Evolutionary conservation across 2,797 vertebrate species (phyloP).

Genomic region (Halcyon chelicuti): DNA sequence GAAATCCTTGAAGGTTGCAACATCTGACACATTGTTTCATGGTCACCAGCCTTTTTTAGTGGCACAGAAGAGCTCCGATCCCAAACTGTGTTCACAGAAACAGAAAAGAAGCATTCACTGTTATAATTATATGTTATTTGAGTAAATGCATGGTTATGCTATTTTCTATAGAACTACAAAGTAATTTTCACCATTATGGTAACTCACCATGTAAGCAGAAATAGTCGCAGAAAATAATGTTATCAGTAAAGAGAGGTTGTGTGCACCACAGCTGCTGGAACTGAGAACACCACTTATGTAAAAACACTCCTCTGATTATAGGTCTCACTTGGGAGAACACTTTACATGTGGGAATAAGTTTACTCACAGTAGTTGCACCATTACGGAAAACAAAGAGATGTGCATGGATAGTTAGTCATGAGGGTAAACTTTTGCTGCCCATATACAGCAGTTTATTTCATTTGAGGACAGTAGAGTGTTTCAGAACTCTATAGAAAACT

Average conservation of each 20-base stretch:
- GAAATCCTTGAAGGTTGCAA: not conserved
- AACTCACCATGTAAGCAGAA: slow-evolving; percentile 58
- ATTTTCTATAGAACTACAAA: slow-evolving; percentile 25
- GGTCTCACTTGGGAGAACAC: slow-evolving; percentile 41
- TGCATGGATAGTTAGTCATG: slow-evolving; percentile 23
- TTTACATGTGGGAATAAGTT: slow-evolving; percentile 48
- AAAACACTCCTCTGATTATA: slow-evolving; percentile 54
- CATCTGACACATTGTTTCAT: not conserved
- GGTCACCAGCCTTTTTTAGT: not conserved
- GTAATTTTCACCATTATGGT: slow-evolving; percentile 64
- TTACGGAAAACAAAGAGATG: slow-evolving; percentile 56
- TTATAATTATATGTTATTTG: slow-evolving; percentile 46
- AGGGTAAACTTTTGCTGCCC: slow-evolving; percentile 28
- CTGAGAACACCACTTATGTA: slow-evolving; percentile 56
- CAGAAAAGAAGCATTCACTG: slow-evolving; percentile 19
- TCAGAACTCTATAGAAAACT: slow-evolving; percentile 33
- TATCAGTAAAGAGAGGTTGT: slow-evolving; percentile 27
- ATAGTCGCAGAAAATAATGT: slow-evolving; percentile 51
- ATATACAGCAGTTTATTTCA: not conserved
- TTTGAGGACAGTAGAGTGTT: slow-evolving; percentile 43
- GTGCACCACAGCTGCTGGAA: slow-evolving; percentile 50
- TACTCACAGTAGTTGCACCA: slow-evolving; percentile 43
- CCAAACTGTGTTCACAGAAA: not conserved
- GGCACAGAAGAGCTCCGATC: not conserved
- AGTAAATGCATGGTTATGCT: slow-evolving; percentile 51